Base-by-base conservation (phyloP, 2,888 invertebrate genomes). In the Epistrophe eligans region DNA sequence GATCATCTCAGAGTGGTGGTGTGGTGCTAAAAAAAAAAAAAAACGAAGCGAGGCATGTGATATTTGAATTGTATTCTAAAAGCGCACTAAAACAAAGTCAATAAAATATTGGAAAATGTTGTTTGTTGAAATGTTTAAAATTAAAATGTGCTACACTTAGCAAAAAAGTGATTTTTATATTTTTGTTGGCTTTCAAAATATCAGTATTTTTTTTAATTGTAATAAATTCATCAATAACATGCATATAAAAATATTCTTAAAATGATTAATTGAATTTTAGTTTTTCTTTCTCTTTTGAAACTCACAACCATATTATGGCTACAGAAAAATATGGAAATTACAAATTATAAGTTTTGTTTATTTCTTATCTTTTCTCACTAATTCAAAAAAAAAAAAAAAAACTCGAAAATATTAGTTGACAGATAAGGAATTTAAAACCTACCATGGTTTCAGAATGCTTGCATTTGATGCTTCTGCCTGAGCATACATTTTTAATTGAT, bases 41-140 rank as follows among this genome's bases (percentile, higher is more conserved):
- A 80, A 70, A 77, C 77, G 52, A 77, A 71, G 70, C 50, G 62
- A 85, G 82, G 77, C 77, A 70, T 70, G 70, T 70, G 70, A 70
- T 70, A 70, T 55, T 40, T 70, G 19, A 67, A 17, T 35, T 50
- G 28, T 67, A 48, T 48, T 1, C 35, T 35, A 19, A 70, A 70
- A 70, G 28, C 24, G 19, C 38, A 43, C 13, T 70, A 4, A 40
- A 40, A 40, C 40, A 55, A 52, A 52, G 15, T 32, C 35, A 70
- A 40, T 19, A 40, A 40, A 52, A 32, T 32, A 19, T 17, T 52
- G 24, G 24, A 7, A 55, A 70, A 8, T 48, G 11, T 19, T 67
- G 17, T 62, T 19, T 62, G 28, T 40, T 13, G 32, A 24, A 24
- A 24, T 24, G n/a, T 24, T 24, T 24, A 24, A 24, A 3, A 24